Evolutionary conservation across 2,797 vertebrate genomes (phyloP).

Genomic region (Fringilla coelebs): DNA sequence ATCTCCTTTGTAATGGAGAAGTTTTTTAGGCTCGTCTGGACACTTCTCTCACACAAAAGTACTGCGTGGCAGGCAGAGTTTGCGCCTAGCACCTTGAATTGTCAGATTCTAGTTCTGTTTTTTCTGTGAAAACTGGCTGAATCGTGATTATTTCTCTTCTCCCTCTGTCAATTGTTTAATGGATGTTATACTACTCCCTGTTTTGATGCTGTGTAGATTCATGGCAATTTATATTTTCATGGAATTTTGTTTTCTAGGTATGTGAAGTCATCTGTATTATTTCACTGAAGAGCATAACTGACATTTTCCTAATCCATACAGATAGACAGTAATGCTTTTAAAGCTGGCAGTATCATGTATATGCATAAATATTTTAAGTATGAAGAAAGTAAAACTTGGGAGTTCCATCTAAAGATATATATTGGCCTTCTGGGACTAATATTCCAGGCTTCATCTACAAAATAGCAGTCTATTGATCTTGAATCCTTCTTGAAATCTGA

Average conservation of each 20-base stretch:
- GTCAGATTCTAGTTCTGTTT: not conserved
- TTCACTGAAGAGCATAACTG: not conserved
- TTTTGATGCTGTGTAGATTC: not conserved
- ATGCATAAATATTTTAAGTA: slow-evolving; percentile 8
- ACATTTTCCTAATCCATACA: not conserved
- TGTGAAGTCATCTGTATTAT: not conserved
- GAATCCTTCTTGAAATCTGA: not conserved
- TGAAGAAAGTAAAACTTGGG: slow-evolving; percentile 4
- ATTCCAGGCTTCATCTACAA: not conserved
- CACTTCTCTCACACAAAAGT: not conserved
- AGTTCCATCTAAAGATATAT: not conserved
- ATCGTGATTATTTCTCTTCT: not conserved
- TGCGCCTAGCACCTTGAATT: not conserved
- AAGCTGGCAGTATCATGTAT: not conserved
- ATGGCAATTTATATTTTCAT: not conserved
- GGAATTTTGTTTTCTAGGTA: not conserved
- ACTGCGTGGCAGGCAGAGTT: not conserved
- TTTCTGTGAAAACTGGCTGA: not conserved
- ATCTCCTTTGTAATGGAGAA: not conserved
- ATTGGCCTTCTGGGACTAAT: slow-evolving; percentile 34
- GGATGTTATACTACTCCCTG: not conserved
- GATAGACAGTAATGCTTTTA: not conserved
- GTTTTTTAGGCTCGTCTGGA: not conserved
- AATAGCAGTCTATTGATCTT: slow-evolving; percentile 5
- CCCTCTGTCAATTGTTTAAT: not conserved